Evolutionary conservation across 2,888 invertebrate genomes (phyloP).

Genomic region (Athripsodes cinereus): DNA sequence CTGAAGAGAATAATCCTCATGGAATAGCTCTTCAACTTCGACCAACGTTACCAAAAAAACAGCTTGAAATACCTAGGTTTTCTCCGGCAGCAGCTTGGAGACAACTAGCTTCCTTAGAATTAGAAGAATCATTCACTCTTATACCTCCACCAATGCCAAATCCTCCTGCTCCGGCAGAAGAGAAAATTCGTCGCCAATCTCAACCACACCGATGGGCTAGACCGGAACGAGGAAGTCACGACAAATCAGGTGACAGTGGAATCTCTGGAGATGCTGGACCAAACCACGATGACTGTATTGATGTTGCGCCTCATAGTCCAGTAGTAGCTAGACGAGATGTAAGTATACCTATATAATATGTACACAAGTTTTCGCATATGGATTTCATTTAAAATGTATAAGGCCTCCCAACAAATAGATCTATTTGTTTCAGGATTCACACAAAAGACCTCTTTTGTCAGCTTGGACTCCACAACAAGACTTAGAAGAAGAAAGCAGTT

Average conservation of each 20-base stretch:
- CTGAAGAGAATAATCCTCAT: slow-evolving; percentile 42
- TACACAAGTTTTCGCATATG: neutral
- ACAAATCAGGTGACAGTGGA: slow-evolving; percentile 79
- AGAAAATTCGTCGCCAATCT: slow-evolving; percentile 47
- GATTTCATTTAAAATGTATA: no score
- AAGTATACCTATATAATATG: neutral
- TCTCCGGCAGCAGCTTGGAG: slow-evolving; percentile 82
- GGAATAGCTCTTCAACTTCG: slow-evolving; percentile 69
- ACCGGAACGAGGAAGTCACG: slow-evolving; percentile 51
- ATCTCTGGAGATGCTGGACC: slow-evolving; percentile 74
- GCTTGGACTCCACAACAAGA: slow-evolving; percentile 86
- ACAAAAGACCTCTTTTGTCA: slow-evolving; percentile 30
- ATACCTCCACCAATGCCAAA: slow-evolving; percentile 8
- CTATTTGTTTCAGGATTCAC: slow-evolving; percentile 14
- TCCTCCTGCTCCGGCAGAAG: slow-evolving; percentile 9
- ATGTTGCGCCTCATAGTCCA: slow-evolving; percentile 20
- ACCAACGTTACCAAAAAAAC: slow-evolving; percentile 74
- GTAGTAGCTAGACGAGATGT: slow-evolving; percentile 20
- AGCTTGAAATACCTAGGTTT: slow-evolving; percentile 70
- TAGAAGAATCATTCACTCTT: slow-evolving; percentile 26
- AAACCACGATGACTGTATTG: slow-evolving; percentile 35
- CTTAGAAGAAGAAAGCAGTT: slow-evolving; percentile 62
- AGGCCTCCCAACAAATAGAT: neutral
- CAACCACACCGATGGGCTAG: slow-evolving; percentile 41
- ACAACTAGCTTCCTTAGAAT: slow-evolving; percentile 59